Evolutionary conservation across 2,797 vertebrate genomes (phyloP).

Genomic region (Oceanodroma leucorhoa): DNA sequence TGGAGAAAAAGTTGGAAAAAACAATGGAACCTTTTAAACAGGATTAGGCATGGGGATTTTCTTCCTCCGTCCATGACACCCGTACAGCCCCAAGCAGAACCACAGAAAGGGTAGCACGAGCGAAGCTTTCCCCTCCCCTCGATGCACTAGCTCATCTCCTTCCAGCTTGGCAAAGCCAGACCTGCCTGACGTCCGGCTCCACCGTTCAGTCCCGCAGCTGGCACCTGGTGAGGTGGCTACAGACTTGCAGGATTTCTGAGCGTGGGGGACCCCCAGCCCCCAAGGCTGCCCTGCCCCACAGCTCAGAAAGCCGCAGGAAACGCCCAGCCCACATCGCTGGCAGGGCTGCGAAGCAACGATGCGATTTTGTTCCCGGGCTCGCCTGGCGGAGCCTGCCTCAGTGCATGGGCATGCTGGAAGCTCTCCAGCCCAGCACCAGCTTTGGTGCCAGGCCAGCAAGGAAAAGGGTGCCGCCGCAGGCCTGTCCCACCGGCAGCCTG

Average conservation of each 20-base stretch:
- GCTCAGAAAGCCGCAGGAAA: background rate
- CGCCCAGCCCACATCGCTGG: accelerated
- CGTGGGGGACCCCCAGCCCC: too few relatives aligned
- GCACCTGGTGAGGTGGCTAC: background rate
- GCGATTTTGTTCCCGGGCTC: background rate
- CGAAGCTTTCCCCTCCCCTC: background rate
- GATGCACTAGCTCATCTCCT: background rate
- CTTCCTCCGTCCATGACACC: background rate
- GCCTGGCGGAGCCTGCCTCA: background rate
- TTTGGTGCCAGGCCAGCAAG: background rate
- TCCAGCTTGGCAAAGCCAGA: background rate
- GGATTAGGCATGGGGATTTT: background rate
- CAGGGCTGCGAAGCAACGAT: background rate
- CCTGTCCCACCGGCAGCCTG: background rate
- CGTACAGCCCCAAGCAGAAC: background rate
- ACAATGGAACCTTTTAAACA: background rate
- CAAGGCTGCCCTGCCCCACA: background rate
- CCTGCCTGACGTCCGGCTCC: background rate
- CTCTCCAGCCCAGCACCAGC: background rate
- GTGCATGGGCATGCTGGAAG: accelerated
- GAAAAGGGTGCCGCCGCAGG: background rate
- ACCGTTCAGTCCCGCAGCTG: background rate
- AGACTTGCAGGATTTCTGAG: background rate
- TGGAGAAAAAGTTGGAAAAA: background rate
- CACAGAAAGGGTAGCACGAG: background rate